Evolutionary conservation across 2,888 invertebrate genomes (phyloP).

Genomic region (Perdita meconis): DNA sequence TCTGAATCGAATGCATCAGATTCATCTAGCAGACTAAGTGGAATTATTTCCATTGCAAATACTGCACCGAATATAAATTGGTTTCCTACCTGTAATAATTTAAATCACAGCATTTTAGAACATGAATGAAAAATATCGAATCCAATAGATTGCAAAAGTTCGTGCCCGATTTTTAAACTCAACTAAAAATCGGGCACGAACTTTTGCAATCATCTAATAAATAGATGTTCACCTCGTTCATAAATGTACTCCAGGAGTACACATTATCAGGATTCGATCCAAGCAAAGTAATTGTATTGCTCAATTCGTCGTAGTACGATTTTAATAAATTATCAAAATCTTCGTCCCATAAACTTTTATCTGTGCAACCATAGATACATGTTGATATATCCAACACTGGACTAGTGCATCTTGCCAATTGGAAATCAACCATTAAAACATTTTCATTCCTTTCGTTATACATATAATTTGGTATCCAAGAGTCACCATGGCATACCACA

Average conservation of each 20-base stretch:
- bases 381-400: constrained; percentile 87
- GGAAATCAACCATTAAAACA: constrained; percentile 89
- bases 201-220: too few species aligned
- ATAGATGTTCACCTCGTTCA: constrained; percentile 83
- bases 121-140: neutral
- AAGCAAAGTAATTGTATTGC: constrained; percentile 85
- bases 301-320: constrained; percentile 87
- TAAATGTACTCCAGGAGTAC: constrained; percentile 85
- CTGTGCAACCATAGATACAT: constrained; percentile 88
- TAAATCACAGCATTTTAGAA: constrained; percentile 6
- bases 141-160: too few species aligned
- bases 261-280: constrained; percentile 87
- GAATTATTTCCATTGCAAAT: constrained; percentile 87
- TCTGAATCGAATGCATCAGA: constrained; percentile 87
- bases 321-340: constrained; percentile 87
- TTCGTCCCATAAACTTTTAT: constrained; percentile 85
- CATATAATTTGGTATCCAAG: constrained; percentile 91
- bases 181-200: too few species aligned
- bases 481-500: constrained; percentile 90
- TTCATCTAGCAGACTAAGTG: constrained; percentile 86
- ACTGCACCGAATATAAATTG: constrained; percentile 86
- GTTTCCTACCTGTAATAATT: constrained; percentile 83
- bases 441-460: constrained; percentile 82
- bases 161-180: too few species aligned
- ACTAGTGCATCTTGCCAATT: constrained; percentile 86